These are phyloP conservation scores for Helicoverpa armigera DNA, from an alignment of 1,140 invertebrate species.

Conservation along the genomic window DNA sequence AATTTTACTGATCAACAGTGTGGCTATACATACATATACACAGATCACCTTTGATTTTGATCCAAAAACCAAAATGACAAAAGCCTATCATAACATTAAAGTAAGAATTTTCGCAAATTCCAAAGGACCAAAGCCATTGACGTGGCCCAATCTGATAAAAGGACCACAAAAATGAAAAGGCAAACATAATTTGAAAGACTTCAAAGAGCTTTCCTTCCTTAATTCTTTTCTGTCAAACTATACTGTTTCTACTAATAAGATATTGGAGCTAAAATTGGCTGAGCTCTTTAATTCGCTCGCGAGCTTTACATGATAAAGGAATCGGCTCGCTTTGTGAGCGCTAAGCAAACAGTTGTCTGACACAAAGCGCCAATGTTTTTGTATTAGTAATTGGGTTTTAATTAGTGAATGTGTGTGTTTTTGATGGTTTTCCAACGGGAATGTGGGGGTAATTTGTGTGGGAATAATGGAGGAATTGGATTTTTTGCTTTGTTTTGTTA, in stretches of 20 bases:
- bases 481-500: too few relatives aligned
- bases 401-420: constrained; percentile 39
- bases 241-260: constrained; percentile 19
- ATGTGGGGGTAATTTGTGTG: too few relatives aligned
- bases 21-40: too few relatives aligned
- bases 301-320: constrained; percentile 47
- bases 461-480: too few relatives aligned
- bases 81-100: too few relatives aligned
- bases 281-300: constrained; percentile 39
- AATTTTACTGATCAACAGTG: too few relatives aligned
- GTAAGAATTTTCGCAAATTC: too few relatives aligned
- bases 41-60: too few relatives aligned
- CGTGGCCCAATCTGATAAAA: background rate
- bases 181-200: background rate
- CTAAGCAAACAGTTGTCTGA: constrained; percentile 34
- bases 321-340: constrained; percentile 29
- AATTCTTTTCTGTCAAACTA: background rate
- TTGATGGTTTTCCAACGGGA: background rate
- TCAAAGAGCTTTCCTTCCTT: background rate
- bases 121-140: background rate
- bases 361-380: constrained; percentile 40
- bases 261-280: constrained; percentile 38
- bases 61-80: too few relatives aligned
- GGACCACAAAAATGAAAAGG: background rate
- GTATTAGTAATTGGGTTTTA: constrained; percentile 43